A percentile compares a stretch with the other conserved stretches of the same genome.
Conservation (phyloP, 2,888 invertebrate species). For the Eremobia ochroleuca region DNA sequence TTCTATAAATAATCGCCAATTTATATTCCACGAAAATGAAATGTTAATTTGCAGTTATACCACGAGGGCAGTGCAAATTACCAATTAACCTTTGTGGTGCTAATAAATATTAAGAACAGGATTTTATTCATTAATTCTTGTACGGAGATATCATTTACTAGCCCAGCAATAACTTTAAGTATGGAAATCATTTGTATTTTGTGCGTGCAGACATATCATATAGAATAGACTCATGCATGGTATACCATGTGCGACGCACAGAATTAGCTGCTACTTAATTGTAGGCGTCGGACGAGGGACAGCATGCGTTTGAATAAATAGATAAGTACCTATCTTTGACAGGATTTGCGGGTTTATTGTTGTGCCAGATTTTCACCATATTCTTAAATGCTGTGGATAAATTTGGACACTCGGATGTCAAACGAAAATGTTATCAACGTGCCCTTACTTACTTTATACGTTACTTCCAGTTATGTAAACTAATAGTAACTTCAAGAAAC, state of each 20-base stretch:
- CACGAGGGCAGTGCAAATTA: slow-evolving; percentile 62
- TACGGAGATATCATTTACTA: slow-evolving; percentile 55
- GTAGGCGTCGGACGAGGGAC: background rate
- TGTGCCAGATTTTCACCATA: background rate
- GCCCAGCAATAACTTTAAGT: slow-evolving; percentile 47
- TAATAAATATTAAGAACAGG: slow-evolving; percentile 67
- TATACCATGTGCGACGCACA: background rate
- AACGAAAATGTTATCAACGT: background rate
- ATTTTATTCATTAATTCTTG: slow-evolving; percentile 64
- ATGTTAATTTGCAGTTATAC: slow-evolving; percentile 58
- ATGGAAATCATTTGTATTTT: slow-evolving; percentile 41
- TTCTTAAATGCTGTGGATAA: background rate
- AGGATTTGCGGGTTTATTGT: background rate
- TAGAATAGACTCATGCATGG: background rate
- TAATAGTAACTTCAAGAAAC: background rate
- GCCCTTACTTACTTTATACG: background rate
- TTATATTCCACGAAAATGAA: slow-evolving; percentile 64
- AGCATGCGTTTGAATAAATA: background rate
- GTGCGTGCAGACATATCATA: slow-evolving; percentile 19
- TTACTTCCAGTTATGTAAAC: background rate
- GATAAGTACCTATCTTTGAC: background rate
- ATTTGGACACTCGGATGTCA: background rate
- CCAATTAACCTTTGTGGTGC: slow-evolving; percentile 69
- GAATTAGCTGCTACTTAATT: background rate
- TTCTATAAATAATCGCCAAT: slow-evolving; percentile 51